Conservation (phyloP, 2,797 vertebrate genomes). For the Platalea minor region DNA sequence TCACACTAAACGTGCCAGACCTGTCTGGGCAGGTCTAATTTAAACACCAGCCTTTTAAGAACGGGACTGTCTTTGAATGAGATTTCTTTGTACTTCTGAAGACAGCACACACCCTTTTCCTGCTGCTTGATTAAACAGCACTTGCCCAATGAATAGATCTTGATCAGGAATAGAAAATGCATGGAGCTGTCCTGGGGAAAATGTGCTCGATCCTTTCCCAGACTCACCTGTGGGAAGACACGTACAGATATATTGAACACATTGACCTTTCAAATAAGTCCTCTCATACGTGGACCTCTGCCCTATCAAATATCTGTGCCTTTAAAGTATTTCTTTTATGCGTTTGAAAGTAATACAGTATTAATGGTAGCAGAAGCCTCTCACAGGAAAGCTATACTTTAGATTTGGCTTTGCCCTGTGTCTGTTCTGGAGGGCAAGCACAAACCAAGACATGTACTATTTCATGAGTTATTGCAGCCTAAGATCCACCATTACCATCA, state of each 20-base stretch:
- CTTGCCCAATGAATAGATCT: constrained; percentile 67
- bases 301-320: not conserved
- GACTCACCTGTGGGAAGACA: constrained; percentile 60
- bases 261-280: not conserved
- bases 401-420: not conserved
- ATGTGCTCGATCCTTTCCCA: constrained; percentile 56
- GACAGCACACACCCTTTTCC: constrained; percentile 70
- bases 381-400: not conserved
- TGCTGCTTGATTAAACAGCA: constrained; percentile 65
- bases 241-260: not conserved
- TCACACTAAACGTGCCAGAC: constrained; percentile 58
- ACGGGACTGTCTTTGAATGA: constrained; percentile 60
- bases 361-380: not conserved
- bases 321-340: not conserved
- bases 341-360: not conserved
- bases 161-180: constrained; percentile 44
- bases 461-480: not conserved
- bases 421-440: not conserved
- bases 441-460: not conserved
- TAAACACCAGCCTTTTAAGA: constrained; percentile 65
- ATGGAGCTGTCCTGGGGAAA: constrained; percentile 50
- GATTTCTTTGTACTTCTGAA: constrained; percentile 68
- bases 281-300: not conserved
- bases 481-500: not conserved
- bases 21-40: constrained; percentile 69